A percentile compares a stretch with the other conserved stretches of the same genome.
Conservation (phyloP, 1,140 invertebrate genomes). For the Drosophila miranda region DNA sequence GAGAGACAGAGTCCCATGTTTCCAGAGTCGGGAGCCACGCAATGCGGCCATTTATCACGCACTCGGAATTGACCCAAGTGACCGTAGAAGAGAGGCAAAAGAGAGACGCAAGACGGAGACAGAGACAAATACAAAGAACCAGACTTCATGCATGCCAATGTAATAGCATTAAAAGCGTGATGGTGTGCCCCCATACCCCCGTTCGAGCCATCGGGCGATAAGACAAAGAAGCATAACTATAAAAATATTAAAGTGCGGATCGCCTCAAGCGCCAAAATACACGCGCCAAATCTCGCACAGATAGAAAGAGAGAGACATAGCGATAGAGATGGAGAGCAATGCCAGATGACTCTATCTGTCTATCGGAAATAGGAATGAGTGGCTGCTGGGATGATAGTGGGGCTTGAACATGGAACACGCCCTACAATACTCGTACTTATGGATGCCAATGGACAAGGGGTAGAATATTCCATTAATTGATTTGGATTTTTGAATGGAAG, state of each 20-base stretch:
- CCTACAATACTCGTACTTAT: too few relatives aligned
- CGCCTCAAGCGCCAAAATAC: slow-evolving; percentile 46
- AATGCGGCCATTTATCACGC: slow-evolving; percentile 77
- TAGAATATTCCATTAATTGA: slow-evolving; percentile 1
- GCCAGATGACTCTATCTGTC: slow-evolving; percentile 48
- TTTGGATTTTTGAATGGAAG: background rate
- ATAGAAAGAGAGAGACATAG: too few relatives aligned
- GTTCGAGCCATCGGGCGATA: slow-evolving; percentile 33
- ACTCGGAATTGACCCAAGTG: slow-evolving; percentile 71
- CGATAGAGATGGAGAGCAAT: slow-evolving; percentile 3
- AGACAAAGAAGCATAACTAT: slow-evolving; percentile 57
- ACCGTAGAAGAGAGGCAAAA: slow-evolving; percentile 36
- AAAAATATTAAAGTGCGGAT: slow-evolving; percentile 24
- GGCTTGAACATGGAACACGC: background rate
- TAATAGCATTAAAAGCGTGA: slow-evolving; percentile 57
- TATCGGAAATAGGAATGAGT: slow-evolving; percentile 3
- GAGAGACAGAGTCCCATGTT: background rate
- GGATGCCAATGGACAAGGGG: too few relatives aligned
- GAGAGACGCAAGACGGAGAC: slow-evolving; percentile 15
- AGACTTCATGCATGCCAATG: slow-evolving; percentile 25
- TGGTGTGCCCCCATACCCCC: slow-evolving; percentile 18
- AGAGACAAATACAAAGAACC: slow-evolving; percentile 15
- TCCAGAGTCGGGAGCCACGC: slow-evolving; percentile 49
- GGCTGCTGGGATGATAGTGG: slow-evolving; percentile 1
- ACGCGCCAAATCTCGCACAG: slow-evolving; percentile 30